These are phyloP conservation scores for Astropecten irregularis DNA, from an alignment of 53 echinoderm and acorn worm genomes.

Conservation along the genomic window DNA sequence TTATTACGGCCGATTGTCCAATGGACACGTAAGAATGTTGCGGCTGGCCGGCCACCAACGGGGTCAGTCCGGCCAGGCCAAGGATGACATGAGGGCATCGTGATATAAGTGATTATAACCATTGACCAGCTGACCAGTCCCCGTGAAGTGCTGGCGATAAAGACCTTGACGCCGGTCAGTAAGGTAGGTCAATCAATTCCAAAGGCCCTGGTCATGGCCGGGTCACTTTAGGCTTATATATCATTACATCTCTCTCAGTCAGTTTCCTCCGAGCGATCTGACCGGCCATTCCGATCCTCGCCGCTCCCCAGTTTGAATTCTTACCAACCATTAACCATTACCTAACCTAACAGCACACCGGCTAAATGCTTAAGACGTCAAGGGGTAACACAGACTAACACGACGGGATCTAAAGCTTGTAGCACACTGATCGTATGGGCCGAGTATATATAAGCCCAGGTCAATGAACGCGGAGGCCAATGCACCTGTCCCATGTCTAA, in stretches of 20 bases:
- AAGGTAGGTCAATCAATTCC: conserved; percentile 55
- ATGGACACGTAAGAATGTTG: conserved; percentile 61
- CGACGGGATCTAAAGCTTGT: no score
- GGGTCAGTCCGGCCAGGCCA: conserved; percentile 54
- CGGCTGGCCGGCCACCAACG: background rate
- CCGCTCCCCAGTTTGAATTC: background rate
- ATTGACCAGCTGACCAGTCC: conserved; percentile 18
- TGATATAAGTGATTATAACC: background rate
- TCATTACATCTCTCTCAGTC: no score
- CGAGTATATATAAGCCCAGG: no score
- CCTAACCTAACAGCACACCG: conserved; percentile 39
- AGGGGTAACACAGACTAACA: no score
- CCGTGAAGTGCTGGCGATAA: background rate
- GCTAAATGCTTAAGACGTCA: conserved; percentile 38
- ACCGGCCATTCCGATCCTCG: background rate
- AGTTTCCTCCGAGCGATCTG: no score
- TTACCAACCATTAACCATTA: conserved; percentile 48
- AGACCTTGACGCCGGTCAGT: conserved; percentile 48
- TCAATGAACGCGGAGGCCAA: conserved; percentile 56
- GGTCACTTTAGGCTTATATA: no score
- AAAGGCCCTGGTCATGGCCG: conserved; percentile 33
- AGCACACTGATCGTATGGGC: no score
- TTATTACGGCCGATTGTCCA: conserved; percentile 52
- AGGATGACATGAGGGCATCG: conserved; percentile 26
- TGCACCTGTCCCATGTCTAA: conserved; percentile 56